These are phyloP conservation scores for Caenorhabditis uteleia DNA, from an alignment of 2,888 invertebrate species.

Conservation along the genomic window DNA sequence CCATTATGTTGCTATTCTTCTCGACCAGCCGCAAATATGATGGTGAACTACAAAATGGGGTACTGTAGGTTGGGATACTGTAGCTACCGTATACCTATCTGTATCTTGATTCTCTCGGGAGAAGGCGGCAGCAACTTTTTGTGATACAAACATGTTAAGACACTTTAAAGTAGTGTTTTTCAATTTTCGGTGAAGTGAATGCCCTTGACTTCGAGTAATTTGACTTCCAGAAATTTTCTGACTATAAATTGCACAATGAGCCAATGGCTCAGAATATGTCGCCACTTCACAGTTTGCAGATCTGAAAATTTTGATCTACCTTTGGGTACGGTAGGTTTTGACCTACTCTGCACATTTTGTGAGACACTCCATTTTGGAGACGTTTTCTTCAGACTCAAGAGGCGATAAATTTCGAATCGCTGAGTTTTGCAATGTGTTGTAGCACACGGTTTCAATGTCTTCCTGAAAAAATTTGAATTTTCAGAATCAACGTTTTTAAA, in stretches of 20 bases:
- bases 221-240: no score
- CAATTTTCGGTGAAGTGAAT: no score
- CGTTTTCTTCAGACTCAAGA: constrained; percentile 21
- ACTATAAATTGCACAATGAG: constrained; percentile 25
- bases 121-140: neutral
- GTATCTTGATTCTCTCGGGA: neutral
- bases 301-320: constrained; percentile 2
- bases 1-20: constrained; percentile 14
- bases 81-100: constrained; percentile 16
- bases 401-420: constrained; percentile 10
- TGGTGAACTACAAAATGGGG: constrained; percentile 11
- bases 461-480: constrained; percentile 13
- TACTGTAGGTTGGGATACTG: no score
- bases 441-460: constrained; percentile 33
- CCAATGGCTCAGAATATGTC: constrained; percentile 16
- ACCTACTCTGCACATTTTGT: constrained; percentile 18
- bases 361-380: constrained; percentile 24
- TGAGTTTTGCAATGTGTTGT: constrained; percentile 14
- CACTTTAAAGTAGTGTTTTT: no score
- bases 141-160: no score
- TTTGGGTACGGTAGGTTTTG: constrained; percentile 1
- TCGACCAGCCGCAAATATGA: constrained; percentile 32
- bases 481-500: neutral
- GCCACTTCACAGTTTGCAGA: constrained; percentile 1
- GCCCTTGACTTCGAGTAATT: no score